phyloP scores from a whole-genome alignment of 2,113 vertebrate genomes.

The Callipepla californica region DNA sequence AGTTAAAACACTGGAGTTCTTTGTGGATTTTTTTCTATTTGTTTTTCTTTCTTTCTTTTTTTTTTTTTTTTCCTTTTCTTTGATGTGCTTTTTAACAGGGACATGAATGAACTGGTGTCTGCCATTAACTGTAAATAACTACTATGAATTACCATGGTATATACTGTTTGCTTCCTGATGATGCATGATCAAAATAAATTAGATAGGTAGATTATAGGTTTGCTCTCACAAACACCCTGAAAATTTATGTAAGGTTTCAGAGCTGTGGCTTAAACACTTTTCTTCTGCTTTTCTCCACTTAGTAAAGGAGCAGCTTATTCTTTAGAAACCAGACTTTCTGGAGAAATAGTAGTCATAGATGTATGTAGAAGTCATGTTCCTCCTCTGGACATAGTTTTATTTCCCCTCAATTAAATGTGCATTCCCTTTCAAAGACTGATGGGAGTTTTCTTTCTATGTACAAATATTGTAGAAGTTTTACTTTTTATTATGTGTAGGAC shows the following conservation, averaged over 20 bases:
- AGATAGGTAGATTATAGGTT: background rate
- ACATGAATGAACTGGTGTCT: background rate
- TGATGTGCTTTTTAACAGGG: background rate
- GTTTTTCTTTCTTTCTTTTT: background rate
- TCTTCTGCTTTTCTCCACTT: background rate
- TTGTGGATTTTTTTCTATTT: background rate
- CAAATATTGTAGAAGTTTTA: background rate
- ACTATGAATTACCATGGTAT: slow-evolving; percentile 10
- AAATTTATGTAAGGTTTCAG: background rate
- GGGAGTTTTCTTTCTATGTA: background rate
- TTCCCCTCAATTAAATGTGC: background rate
- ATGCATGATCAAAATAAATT: slow-evolving; percentile 2
- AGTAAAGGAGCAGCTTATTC: background rate
- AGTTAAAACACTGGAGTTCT: background rate
- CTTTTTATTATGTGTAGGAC: slow-evolving; percentile 5
- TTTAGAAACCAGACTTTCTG: background rate
- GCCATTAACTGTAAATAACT: slow-evolving; percentile 19
- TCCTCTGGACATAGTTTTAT: background rate
- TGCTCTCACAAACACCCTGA: background rate
- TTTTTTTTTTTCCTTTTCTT: background rate
- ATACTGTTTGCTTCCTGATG: background rate
- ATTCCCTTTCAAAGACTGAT: background rate
- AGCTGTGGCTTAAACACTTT: background rate
- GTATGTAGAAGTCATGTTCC: background rate
- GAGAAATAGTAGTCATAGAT: background rate